Conservation (phyloP, 2,113 vertebrate genomes). For the Marmota flaviventris region DNA sequence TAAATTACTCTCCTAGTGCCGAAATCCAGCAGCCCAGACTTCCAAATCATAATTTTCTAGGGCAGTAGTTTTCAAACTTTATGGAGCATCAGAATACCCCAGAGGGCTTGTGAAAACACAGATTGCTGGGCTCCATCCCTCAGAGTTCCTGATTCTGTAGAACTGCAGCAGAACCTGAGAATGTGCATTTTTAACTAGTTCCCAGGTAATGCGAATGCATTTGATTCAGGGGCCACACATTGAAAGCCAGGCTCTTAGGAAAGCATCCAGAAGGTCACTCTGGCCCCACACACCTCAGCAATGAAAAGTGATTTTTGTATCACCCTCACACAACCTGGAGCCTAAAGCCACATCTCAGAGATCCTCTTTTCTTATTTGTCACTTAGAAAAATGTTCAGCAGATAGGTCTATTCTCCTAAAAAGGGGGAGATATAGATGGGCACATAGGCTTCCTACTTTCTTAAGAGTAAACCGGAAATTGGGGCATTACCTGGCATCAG, state of each 20-base stretch:
- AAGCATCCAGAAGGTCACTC: neutral
- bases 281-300: neutral
- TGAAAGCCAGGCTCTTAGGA: neutral
- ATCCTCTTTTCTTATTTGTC: neutral
- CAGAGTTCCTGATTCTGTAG: neutral
- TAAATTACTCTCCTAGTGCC: neutral
- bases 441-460: neutral
- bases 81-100: neutral
- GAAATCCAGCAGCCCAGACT: neutral
- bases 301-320: neutral
- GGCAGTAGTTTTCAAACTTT: constrained; percentile 44
- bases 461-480: neutral
- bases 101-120: constrained; percentile 34
- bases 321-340: neutral
- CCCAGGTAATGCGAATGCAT: too few relatives aligned
- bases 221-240: neutral
- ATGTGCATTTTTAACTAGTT: neutral
- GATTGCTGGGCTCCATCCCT: neutral
- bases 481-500: neutral
- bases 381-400: neutral
- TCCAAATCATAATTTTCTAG: constrained; percentile 61
- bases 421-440: neutral
- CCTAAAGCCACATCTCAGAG: neutral
- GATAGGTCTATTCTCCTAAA: neutral
- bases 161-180: neutral